phyloP scores from a whole-genome alignment of 2,888 invertebrate genomes.

The Lottia scabra region DNA sequence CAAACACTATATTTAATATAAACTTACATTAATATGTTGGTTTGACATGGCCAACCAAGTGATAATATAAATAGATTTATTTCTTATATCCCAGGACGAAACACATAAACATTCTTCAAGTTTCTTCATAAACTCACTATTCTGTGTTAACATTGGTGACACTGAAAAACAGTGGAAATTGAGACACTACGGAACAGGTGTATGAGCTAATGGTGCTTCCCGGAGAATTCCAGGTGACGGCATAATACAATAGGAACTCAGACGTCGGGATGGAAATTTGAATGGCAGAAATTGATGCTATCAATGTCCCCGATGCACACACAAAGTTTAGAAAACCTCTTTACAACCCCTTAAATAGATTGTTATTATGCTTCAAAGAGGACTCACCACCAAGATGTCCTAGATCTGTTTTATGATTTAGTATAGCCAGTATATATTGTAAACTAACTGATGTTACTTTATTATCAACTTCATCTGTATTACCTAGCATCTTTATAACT shows the following conservation, averaged over 20 bases:
- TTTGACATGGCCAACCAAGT: not conserved
- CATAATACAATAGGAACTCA: no score
- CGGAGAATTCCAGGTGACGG: no score
- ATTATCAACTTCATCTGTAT: not conserved
- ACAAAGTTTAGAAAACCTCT: no score
- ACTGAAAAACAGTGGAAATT: not conserved
- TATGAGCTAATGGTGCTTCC: no score
- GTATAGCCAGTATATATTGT: not conserved
- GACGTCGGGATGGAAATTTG: no score
- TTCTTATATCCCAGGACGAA: not conserved
- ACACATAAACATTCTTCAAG: not conserved
- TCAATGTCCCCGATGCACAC: no score
- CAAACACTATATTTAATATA: no score
- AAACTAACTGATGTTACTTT: not conserved
- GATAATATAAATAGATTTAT: not conserved
- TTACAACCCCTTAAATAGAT: no score
- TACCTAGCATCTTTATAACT: not conserved
- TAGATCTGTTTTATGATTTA: conserved; percentile 1
- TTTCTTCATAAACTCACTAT: not conserved
- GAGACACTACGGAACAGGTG: no score
- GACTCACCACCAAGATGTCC: conserved; percentile 2
- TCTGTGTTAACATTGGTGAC: not conserved
- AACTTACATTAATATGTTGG: not conserved
- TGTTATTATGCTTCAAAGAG: no score
- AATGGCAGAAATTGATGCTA: no score